Base-by-base conservation (phyloP, 2,888 invertebrate genomes). In the Elegia similella region DNA sequence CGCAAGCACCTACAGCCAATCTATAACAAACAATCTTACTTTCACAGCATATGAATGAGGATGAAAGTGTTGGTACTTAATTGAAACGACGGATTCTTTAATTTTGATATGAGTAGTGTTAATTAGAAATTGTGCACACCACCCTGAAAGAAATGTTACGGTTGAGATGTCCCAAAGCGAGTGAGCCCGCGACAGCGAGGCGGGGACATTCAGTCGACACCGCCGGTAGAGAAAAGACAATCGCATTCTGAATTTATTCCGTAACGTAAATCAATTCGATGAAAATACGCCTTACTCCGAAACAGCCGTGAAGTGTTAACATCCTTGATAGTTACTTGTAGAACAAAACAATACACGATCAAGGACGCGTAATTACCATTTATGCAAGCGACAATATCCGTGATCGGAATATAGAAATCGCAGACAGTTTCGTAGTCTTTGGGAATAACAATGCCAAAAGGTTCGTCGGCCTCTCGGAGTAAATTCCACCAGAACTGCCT, bases 101-200 rank as follows among this genome's bases (percentile, higher is more conserved):
- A 13, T 56, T 48, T 23, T 30, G 47, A 32, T 52, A 46, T 52
- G 52, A 57, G 55, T 56, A 78, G 72, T 80, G 75, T 76, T 82
- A 82, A 78, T 80, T 78, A 76, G 73, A 79, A 80, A 76, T 73
- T 72, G 69, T 68, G 75, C 68, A 74, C 80, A 76, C 66, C 70
- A 73, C 86, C 84, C 87, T 86, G 76, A 80, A 77, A 80, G 77
- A 80, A 76, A 76, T 80, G 87, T 89, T 78, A 87, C 88, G 90
- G 80, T 89, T 78, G 88, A 82, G 78, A 78, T 83, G 73, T 72
- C 68, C 69, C 73, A 50, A 50, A 50, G 50, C 34, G 50, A 48
- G 32, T 48, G 73, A 78, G 71, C 70, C 68, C 65, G 73, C 68
- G 68, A 65, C 70, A 66, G 69, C 69, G 65, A 64, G 68, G 59